Evolutionary conservation across 2,888 invertebrate species (phyloP).

Genomic region (Platycnemis pennipes): DNA sequence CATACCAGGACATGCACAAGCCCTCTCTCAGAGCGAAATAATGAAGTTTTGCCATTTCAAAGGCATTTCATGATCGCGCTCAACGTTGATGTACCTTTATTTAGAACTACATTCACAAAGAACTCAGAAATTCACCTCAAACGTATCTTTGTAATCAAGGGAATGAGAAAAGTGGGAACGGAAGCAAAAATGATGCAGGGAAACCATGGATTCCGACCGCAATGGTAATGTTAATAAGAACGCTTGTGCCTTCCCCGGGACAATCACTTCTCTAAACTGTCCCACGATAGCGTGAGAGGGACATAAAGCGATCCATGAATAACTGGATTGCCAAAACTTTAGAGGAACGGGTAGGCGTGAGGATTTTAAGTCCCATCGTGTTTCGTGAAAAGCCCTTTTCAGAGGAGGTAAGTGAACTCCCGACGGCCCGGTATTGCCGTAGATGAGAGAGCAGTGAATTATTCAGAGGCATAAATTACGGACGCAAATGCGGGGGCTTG

Average conservation of each 20-base stretch:
- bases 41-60: too few species aligned
- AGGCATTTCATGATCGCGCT: too few species aligned
- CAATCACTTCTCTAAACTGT: not conserved
- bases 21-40: too few species aligned
- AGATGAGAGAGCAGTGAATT: not conserved
- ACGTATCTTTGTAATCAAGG: too few species aligned
- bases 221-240: not conserved
- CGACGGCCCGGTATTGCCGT: not conserved
- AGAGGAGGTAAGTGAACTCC: not conserved
- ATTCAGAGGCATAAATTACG: conserved; percentile 12
- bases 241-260: not conserved
- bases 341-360: not conserved
- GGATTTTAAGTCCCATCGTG: not conserved
- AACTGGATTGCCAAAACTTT: not conserved
- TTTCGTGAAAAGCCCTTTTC: not conserved
- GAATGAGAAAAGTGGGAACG: too few species aligned
- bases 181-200: too few species aligned
- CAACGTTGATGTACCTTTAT: too few species aligned
- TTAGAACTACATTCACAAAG: too few species aligned
- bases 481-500: not conserved
- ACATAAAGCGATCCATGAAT: not conserved
- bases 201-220: too few species aligned
- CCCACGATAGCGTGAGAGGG: not conserved
- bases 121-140: too few species aligned
- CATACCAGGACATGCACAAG: too few species aligned